phyloP scores from a whole-genome alignment of 2,888 invertebrate genomes.

The Drosophila mercatorum region DNA sequence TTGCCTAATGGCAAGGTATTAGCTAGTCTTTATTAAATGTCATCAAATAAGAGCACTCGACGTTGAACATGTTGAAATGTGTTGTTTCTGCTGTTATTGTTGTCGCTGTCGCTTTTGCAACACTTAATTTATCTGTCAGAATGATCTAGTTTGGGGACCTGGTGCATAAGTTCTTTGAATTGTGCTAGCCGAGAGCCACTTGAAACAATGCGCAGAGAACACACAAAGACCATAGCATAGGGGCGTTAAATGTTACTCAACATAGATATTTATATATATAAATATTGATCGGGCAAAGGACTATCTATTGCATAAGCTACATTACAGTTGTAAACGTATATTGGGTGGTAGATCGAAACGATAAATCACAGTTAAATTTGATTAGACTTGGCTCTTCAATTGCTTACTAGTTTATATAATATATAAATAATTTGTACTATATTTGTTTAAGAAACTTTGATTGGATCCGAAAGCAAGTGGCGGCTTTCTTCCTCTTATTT shows the following conservation, averaged over 20 bases:
- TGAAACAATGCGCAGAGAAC: conserved; percentile 36
- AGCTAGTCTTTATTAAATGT: conserved; percentile 2
- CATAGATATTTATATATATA: neutral
- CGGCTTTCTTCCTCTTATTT: no score
- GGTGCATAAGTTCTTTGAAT: conserved; percentile 31
- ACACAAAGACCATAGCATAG: neutral
- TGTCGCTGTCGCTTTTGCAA: conserved; percentile 6
- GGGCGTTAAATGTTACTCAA: neutral
- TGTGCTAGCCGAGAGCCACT: conserved; percentile 41
- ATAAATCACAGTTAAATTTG: no score
- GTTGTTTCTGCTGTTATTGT: conserved; percentile 6
- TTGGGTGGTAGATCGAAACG: no score
- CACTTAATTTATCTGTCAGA: conserved; percentile 37
- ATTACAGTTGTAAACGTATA: no score
- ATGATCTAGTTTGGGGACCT: conserved; percentile 33
- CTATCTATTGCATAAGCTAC: neutral
- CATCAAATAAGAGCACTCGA: conserved; percentile 39
- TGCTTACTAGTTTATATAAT: no score
- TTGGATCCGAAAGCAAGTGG: no score
- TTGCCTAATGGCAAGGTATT: conserved; percentile 21
- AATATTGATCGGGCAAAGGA: neutral
- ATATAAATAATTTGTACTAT: no score
- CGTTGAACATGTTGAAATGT: conserved; percentile 49
- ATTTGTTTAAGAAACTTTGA: no score
- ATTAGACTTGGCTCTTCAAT: no score